Conservation (phyloP, 2,888 invertebrate species). For the Harpalus rubripes region DNA sequence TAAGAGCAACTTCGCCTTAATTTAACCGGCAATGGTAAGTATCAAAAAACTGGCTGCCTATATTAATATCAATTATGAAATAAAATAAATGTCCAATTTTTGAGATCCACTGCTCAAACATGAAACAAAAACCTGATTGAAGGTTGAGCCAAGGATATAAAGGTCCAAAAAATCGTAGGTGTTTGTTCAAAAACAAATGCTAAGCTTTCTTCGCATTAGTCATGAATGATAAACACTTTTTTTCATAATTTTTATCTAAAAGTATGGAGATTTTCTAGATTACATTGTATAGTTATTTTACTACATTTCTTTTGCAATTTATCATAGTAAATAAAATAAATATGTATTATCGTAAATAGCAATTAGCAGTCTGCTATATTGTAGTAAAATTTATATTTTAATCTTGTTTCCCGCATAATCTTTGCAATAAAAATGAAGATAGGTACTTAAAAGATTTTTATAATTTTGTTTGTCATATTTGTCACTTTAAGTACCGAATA, state of each 20-base stretch:
- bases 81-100: not conserved
- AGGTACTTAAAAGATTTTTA: not conserved
- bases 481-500: too few relatives aligned
- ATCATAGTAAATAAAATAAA: constrained; percentile 24
- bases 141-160: constrained; percentile 13
- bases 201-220: constrained; percentile 36
- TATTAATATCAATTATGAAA: not conserved
- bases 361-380: too few relatives aligned
- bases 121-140: constrained; percentile 1
- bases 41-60: too few relatives aligned
- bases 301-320: not conserved
- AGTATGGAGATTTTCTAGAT: constrained; percentile 25
- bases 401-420: not conserved
- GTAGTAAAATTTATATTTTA: not conserved
- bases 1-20: too few relatives aligned
- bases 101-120: constrained; percentile 17
- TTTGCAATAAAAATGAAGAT: not conserved
- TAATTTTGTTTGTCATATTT: too few relatives aligned
- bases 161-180: constrained; percentile 9
- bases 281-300: constrained; percentile 21
- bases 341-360: not conserved
- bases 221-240: constrained; percentile 25
- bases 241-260: constrained; percentile 7
- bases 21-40: too few relatives aligned
- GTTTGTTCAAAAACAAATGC: constrained; percentile 3